Conservation (phyloP, 2,888 invertebrate species). For the Anticlea derivata region DNA sequence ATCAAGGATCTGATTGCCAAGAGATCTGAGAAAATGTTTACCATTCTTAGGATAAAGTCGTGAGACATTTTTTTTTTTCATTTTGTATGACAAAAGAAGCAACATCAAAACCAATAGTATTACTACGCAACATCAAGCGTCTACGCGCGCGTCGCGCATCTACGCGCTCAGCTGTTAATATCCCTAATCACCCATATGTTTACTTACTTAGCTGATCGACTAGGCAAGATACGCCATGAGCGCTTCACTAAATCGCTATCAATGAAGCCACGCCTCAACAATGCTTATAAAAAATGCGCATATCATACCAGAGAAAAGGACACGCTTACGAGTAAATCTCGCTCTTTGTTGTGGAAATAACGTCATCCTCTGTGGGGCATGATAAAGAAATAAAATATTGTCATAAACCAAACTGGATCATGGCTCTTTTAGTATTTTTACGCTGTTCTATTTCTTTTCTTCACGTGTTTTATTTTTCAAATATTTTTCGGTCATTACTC, state of each 20-base stretch:
- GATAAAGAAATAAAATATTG: constrained; percentile 61
- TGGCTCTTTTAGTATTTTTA: constrained; percentile 28
- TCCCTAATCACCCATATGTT: too few relatives aligned
- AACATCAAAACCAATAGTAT: too few relatives aligned
- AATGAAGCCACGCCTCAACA: constrained; percentile 37
- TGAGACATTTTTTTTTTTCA: too few relatives aligned
- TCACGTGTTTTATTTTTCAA: not conserved
- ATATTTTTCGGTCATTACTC: not conserved
- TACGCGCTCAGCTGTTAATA: too few relatives aligned
- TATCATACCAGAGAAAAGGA: constrained; percentile 61
- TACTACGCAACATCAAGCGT: too few relatives aligned
- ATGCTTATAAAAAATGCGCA: constrained; percentile 71
- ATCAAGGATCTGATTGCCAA: too few relatives aligned
- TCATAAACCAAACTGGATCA: constrained; percentile 51
- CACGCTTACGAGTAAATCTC: constrained; percentile 64
- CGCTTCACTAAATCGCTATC: constrained; percentile 24
- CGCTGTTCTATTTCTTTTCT: constrained; percentile 16
- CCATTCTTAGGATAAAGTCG: too few relatives aligned
- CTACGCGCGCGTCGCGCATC: too few relatives aligned
- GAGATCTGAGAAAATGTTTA: too few relatives aligned
- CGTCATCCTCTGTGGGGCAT: constrained; percentile 57
- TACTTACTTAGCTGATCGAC: too few relatives aligned
- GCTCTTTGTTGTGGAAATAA: constrained; percentile 61
- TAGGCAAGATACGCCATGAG: too few relatives aligned
- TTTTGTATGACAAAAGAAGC: too few relatives aligned